A percentile compares a stretch with the other conserved stretches of the same genome.
Evolutionary conservation across 2,797 vertebrate species (phyloP).

Genomic region (Varecia variegata): DNA sequence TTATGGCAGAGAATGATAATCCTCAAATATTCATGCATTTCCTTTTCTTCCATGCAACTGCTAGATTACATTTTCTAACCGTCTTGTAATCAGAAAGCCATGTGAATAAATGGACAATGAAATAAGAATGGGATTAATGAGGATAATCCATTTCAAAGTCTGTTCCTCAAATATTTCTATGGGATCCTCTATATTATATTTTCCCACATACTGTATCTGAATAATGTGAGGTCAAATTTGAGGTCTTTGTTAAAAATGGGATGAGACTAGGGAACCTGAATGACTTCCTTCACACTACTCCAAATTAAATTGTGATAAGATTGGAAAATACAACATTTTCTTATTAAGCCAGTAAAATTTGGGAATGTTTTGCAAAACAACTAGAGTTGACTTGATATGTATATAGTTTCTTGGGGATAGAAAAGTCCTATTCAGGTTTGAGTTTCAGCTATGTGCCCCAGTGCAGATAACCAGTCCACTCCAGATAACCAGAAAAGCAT

Average conservation of each 20-base stretch:
- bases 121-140: not conserved
- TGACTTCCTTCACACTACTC: not conserved
- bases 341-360: not conserved
- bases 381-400: not conserved
- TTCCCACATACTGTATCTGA: not conserved
- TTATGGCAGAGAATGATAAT: fast-evolving
- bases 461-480: not conserved
- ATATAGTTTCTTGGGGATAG: not conserved
- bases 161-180: not conserved
- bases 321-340: not conserved
- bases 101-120: not conserved
- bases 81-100: not conserved
- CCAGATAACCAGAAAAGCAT: not conserved
- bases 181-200: not conserved
- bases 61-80: not conserved
- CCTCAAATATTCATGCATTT: not conserved
- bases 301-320: not conserved
- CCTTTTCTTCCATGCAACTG: not conserved
- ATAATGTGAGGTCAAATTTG: not conserved
- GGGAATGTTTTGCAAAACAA: not conserved
- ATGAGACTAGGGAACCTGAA: not conserved
- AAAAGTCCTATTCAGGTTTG: not conserved
- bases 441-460: not conserved
- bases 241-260: not conserved
- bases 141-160: not conserved